Evolutionary conservation across 1,140 invertebrate genomes (phyloP), one percentile per base, ranked within the genome.

Genomic region (Pseudomyrmex flavicornis): DNA sequence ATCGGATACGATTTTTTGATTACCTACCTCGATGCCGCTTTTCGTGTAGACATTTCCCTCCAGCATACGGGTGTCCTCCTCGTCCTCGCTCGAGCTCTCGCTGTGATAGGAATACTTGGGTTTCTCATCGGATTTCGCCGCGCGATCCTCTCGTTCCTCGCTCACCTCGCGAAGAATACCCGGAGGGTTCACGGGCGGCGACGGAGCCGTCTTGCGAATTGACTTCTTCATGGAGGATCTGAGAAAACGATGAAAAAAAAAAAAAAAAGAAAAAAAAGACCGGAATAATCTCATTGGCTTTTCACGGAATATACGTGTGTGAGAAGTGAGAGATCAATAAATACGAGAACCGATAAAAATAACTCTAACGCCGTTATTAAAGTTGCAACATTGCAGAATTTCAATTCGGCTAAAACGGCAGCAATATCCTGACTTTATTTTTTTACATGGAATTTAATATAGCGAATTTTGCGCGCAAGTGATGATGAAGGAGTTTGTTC

Each of bases 11-110:
- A 50, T 26, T 10, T 3, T 26, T 46, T 10, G 17, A 48, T 92
- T 74, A 98, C 97, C 96, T 73, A 98, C 97, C 96, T 98, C 97
- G 76, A 96, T 93, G 82, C 97, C 97, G 85, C 95, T 95, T 44
- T 97, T 96, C 2, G 97, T 97, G 84, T 96, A 95, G 48, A 97
- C 97, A 85, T 97, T 96, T 73, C 97, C 97, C 91, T 97, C 97
- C 88, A 97, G 91, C 61, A 97, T 96, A 26, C 96, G 95, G 46
- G 96, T 96, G 87, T 98, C 97, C 84, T 96, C 95, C 76, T 97
- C 96, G 12, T 97, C 96, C 63, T 97, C 96, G 12, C 97, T 96
- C 10, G 94, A 94, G 79, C 94, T 94, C 77, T 97, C 96, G 46
- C 95, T 20, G 95, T 35, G 35, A 7, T 26, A 95, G 15, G 93